Conservation (phyloP, 2,888 invertebrate species). For the Eumacrocentrus americanus region DNA sequence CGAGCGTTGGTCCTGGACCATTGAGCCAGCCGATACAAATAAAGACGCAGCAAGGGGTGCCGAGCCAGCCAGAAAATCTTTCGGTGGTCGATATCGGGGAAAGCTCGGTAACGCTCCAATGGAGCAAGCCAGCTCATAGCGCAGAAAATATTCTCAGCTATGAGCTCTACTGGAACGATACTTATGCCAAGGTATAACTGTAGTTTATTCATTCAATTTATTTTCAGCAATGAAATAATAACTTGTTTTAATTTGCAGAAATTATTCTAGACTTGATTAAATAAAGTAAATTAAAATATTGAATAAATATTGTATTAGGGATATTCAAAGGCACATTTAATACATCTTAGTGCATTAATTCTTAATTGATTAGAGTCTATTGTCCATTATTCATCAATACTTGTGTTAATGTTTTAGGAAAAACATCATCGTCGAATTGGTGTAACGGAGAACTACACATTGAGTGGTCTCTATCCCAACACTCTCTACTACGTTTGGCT, state of each 20-base stretch:
- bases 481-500: slow-evolving; percentile 97
- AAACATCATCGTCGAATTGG: slow-evolving; percentile 85
- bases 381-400: not conserved
- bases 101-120: slow-evolving; percentile 87
- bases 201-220: too few relatives aligned
- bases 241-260: too few relatives aligned
- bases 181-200: slow-evolving; percentile 78
- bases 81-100: slow-evolving; percentile 87
- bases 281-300: too few relatives aligned
- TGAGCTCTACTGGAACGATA: slow-evolving; percentile 97
- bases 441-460: slow-evolving; percentile 82
- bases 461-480: slow-evolving; percentile 92
- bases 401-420: slow-evolving; percentile 62
- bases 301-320: too few relatives aligned
- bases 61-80: slow-evolving; percentile 92
- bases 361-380: too few relatives aligned
- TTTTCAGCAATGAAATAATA: too few relatives aligned
- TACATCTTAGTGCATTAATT: too few relatives aligned
- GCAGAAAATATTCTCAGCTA: slow-evolving; percentile 94
- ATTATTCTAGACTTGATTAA: too few relatives aligned
- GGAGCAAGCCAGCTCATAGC: slow-evolving; percentile 91
- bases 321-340: too few relatives aligned
- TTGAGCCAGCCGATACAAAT: slow-evolving; percentile 96
- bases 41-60: slow-evolving; percentile 97
- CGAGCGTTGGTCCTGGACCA: slow-evolving; percentile 94